Evolutionary conservation across 2,888 invertebrate species (phyloP).

Genomic region (Leistus spinibarbis): DNA sequence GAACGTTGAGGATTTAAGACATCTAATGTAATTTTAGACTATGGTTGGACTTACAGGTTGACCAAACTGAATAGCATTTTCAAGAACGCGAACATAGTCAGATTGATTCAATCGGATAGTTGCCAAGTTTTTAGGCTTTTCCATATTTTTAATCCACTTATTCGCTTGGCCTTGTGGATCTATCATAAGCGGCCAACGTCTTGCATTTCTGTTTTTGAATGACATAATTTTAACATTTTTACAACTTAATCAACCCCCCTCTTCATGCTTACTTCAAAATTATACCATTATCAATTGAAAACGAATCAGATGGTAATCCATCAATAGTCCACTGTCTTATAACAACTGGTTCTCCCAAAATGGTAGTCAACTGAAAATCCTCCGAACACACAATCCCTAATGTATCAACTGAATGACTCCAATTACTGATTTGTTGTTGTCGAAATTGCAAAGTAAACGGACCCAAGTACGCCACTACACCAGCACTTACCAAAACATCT

Average conservation of each 20-base stretch:
- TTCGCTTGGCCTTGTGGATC: slow-evolving; percentile 95
- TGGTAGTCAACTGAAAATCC: slow-evolving; percentile 77
- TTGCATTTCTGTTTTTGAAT: slow-evolving; percentile 69
- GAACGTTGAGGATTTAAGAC: not conserved
- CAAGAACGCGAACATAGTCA: slow-evolving; percentile 81
- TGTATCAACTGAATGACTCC: slow-evolving; percentile 73
- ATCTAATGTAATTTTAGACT: too few relatives aligned
- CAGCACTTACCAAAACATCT: slow-evolving; percentile 88
- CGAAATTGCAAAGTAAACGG: slow-evolving; percentile 82
- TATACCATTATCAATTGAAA: slow-evolving; percentile 90
- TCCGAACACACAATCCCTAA: slow-evolving; percentile 76
- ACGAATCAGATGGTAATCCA: slow-evolving; percentile 86
- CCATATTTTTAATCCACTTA: slow-evolving; percentile 93
- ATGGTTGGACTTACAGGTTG: slow-evolving; percentile 78
- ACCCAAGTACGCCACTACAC: slow-evolving; percentile 89
- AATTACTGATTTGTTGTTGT: slow-evolving; percentile 69
- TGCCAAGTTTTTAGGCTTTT: slow-evolving; percentile 81
- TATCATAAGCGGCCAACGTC: slow-evolving; percentile 92
- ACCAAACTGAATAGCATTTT: slow-evolving; percentile 88
- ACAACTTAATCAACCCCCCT: slow-evolving; percentile 56
- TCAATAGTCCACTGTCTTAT: slow-evolving; percentile 91
- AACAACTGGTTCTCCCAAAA: slow-evolving; percentile 85
- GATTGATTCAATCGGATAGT: slow-evolving; percentile 80
- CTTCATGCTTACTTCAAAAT: slow-evolving; percentile 73
- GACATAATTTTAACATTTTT: not conserved